Evolutionary conservation across 1,140 invertebrate genomes (phyloP).

Genomic region (Zelostemma sp.): DNA sequence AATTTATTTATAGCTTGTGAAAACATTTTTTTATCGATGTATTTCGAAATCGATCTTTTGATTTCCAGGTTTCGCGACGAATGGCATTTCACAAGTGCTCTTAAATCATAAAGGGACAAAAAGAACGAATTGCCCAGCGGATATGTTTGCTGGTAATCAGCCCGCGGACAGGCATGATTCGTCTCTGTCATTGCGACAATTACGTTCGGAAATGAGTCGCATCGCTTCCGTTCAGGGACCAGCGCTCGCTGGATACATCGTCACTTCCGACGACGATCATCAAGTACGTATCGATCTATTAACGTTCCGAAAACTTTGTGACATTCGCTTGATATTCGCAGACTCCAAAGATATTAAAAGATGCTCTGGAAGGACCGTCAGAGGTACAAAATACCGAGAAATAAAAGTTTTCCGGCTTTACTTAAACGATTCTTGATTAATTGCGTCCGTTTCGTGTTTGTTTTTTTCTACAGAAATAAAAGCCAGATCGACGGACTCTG

Average conservation of each 20-base stretch:
- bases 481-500: no score
- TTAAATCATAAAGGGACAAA: constrained; percentile 54
- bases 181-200: constrained; percentile 68
- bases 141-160: constrained; percentile 45
- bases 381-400: constrained; percentile 48
- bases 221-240: constrained; percentile 74
- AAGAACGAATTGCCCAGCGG: constrained; percentile 51
- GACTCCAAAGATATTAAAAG: constrained; percentile 47
- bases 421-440: no score
- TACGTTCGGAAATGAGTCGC: constrained; percentile 78
- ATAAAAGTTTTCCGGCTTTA: constrained; percentile 9
- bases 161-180: constrained; percentile 61
- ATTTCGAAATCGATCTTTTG: no score
- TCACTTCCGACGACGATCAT: constrained; percentile 85
- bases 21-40: no score
- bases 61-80: constrained; percentile 38
- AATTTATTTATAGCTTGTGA: no score
- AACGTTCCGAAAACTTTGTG: constrained; percentile 4
- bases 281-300: constrained; percentile 72
- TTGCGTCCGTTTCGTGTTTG: no score
- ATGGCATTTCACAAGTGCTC: constrained; percentile 18
- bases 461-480: no score
- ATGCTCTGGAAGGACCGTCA: constrained; percentile 36
- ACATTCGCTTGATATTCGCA: constrained; percentile 48
- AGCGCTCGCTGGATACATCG: constrained; percentile 80